phyloP scores from a whole-genome alignment of 1,140 invertebrate species.

The Ceratina calcarata region DNA sequence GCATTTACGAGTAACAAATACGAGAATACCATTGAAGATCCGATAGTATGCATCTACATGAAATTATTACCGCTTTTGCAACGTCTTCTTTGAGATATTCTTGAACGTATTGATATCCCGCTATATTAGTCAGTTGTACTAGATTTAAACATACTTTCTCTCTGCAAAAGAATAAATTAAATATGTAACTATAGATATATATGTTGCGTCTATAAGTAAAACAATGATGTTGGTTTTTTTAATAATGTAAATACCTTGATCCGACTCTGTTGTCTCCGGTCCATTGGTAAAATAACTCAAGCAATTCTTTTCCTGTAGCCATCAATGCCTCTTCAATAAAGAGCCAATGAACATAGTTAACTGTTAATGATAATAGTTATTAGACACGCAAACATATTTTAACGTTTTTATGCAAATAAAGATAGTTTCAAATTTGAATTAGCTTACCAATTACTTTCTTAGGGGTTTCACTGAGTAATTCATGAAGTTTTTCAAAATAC shows the following conservation, averaged over 20 bases:
- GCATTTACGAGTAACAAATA: background rate
- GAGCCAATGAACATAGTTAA: slow-evolving; percentile 32
- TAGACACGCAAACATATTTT: background rate
- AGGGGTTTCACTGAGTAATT: slow-evolving; percentile 5
- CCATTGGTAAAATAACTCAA: background rate
- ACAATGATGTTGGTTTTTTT: background rate
- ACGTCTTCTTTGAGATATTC: slow-evolving; percentile 18
- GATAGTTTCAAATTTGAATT: background rate
- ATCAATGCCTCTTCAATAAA: background rate
- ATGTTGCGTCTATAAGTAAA: background rate
- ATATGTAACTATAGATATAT: background rate
- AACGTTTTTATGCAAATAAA: background rate
- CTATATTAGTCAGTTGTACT: background rate
- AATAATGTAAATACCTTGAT: background rate
- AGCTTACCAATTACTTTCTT: slow-evolving; percentile 6
- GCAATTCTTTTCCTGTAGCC: background rate
- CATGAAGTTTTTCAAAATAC: background rate
- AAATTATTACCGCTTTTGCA: slow-evolving; percentile 25
- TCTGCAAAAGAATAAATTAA: background rate
- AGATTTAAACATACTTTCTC: background rate
- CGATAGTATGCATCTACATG: background rate
- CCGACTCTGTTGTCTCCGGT: background rate
- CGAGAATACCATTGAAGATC: background rate
- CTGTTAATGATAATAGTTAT: background rate
- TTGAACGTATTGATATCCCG: slow-evolving; percentile 20